Percentiles rank a stretch among this genome's conserved stretches.
Evolutionary conservation across 2,888 invertebrate species (phyloP).

Genomic region (Oxystoma pomonae): DNA sequence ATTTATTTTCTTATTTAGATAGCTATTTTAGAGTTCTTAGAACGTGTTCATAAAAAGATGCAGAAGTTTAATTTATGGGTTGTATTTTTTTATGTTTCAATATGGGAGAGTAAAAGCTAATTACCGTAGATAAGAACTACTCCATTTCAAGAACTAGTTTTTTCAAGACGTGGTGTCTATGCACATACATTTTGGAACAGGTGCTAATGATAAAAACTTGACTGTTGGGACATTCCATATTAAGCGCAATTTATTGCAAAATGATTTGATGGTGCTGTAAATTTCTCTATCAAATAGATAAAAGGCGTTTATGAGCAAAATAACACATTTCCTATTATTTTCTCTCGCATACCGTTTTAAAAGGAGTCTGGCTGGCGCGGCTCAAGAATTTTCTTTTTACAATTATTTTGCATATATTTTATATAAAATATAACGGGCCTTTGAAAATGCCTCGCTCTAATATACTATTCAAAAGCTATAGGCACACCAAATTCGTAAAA

Average conservation of each 20-base stretch:
- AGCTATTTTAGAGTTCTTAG: too few species aligned
- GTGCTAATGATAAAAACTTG: not conserved
- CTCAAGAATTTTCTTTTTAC: not conserved
- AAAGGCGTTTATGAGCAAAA: not conserved
- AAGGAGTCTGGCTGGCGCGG: not conserved
- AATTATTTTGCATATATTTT: not conserved
- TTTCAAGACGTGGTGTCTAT: not conserved
- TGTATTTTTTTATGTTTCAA: not conserved
- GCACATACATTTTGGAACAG: not conserved
- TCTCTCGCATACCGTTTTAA: not conserved
- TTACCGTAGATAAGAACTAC: not conserved
- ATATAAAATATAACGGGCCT: not conserved
- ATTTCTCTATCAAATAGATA: not conserved
- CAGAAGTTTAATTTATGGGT: not conserved
- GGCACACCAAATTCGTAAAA: not conserved
- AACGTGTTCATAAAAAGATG: too few species aligned
- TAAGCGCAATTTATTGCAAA: not conserved
- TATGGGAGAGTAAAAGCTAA: not conserved
- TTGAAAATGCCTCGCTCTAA: not conserved
- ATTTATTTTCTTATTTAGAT: too few species aligned
- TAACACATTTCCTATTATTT: not conserved
- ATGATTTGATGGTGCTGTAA: not conserved
- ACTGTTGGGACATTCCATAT: not conserved
- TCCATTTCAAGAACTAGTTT: not conserved
- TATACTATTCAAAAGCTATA: too few species aligned